Percentiles rank a stretch among this genome's conserved stretches.
phyloP scores from a whole-genome alignment of 2,888 invertebrate species.

The Thereva nobilitata region DNA sequence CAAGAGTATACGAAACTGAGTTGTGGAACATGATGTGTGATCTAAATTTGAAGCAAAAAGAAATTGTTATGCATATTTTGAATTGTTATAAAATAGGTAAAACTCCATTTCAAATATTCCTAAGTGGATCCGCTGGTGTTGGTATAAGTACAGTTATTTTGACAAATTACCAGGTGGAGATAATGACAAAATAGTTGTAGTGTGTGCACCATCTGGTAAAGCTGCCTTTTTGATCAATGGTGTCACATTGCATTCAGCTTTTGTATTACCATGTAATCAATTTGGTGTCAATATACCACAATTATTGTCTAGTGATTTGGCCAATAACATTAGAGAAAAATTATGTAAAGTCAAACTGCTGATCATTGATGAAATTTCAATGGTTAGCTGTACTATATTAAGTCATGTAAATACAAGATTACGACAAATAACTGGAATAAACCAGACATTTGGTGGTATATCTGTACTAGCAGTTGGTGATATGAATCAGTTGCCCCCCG shows the following conservation, averaged over 20 bases:
- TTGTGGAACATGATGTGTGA: neutral
- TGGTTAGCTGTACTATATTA: conserved; percentile 44
- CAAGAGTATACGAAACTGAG: neutral
- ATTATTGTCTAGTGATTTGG: conserved; percentile 2
- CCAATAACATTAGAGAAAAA: conserved; percentile 43
- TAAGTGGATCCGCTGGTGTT: conserved; percentile 16
- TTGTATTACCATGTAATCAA: conserved; percentile 29
- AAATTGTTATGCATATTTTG: conserved; percentile 10
- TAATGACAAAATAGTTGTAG: conserved; percentile 11
- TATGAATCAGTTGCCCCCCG: conserved; percentile 50
- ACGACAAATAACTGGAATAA: conserved; percentile 47
- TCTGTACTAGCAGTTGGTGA: conserved; percentile 51
- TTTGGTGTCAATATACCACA: neutral
- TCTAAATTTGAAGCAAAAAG: neutral
- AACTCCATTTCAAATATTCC: neutral
- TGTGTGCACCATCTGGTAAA: conserved; percentile 28
- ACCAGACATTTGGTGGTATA: conserved; percentile 48
- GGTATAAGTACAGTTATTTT: conserved; percentile 11
- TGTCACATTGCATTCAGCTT: conserved; percentile 23
- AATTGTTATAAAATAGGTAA: too few relatives aligned
- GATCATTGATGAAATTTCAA: conserved; percentile 53
- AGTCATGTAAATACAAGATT: conserved; percentile 35
- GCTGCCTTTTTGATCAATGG: conserved; percentile 28
- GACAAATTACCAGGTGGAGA: conserved; percentile 1
- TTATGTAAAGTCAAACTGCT: conserved; percentile 42